These are phyloP conservation scores for Caenorhabditis becei DNA, from an alignment of 2,888 invertebrate genomes.

Conservation along the genomic window DNA sequence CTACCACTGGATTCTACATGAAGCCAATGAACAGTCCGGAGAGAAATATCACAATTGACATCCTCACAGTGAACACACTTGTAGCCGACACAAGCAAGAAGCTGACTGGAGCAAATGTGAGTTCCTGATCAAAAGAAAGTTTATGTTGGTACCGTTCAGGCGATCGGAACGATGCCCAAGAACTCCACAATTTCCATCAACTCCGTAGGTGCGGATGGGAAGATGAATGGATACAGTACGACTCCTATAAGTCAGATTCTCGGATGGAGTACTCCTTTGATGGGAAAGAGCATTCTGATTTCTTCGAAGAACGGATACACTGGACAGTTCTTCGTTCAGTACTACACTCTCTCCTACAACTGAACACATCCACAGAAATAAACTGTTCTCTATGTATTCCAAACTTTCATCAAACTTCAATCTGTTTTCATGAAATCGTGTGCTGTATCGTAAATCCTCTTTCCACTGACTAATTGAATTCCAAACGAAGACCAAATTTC, in stretches of 20 bases:
- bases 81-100: neutral
- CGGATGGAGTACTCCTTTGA: slow-evolving; percentile 27
- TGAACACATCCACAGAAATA: neutral
- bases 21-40: slow-evolving; percentile 19
- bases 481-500: slow-evolving; percentile 2
- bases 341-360: slow-evolving; percentile 7
- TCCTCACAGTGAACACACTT: slow-evolving; percentile 4
- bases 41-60: neutral
- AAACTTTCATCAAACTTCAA: neutral
- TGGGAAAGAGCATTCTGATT: slow-evolving; percentile 10
- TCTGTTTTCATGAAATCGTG: neutral
- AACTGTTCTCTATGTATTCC: neutral
- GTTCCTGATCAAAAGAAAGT: neutral
- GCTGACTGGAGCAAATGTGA: slow-evolving; percentile 21
- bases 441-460: neutral
- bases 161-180: slow-evolving; percentile 15
- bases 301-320: neutral
- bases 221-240: slow-evolving; percentile 17
- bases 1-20: slow-evolving; percentile 35
- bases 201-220: neutral
- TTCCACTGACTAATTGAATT: neutral
- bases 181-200: slow-evolving; percentile 11
- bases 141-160: slow-evolving; percentile 21
- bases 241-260: slow-evolving; percentile 26
- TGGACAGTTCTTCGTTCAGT: slow-evolving; percentile 33